Evolutionary conservation across 2,888 invertebrate species (phyloP).

Genomic region (Orthosia incerta): DNA sequence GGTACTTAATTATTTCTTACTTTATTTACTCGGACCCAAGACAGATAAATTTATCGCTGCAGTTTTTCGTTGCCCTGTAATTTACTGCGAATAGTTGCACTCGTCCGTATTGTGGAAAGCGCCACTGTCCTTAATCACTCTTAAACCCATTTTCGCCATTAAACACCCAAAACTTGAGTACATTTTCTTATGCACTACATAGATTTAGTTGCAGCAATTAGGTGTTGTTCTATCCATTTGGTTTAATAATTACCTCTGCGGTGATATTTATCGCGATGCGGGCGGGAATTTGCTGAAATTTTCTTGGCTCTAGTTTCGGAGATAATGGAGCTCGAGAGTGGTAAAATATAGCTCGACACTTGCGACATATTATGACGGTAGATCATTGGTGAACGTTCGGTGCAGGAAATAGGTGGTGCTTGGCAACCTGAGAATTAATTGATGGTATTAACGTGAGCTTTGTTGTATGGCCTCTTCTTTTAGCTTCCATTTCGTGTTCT

Average conservation of each 20-base stretch:
- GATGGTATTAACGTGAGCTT: slow-evolving; percentile 31
- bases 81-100: slow-evolving; percentile 49
- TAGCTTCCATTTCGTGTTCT: background rate
- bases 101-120: slow-evolving; percentile 24
- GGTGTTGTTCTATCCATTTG: slow-evolving; percentile 62
- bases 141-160: slow-evolving; percentile 51
- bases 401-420: slow-evolving; percentile 49
- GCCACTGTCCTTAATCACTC: slow-evolving; percentile 45
- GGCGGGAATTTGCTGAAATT: slow-evolving; percentile 59
- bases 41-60: slow-evolving; percentile 63
- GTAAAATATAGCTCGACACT: slow-evolving; percentile 66
- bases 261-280: slow-evolving; percentile 61
- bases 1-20: slow-evolving; percentile 59
- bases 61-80: slow-evolving; percentile 61
- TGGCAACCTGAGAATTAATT: slow-evolving; percentile 62
- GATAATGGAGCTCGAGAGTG: slow-evolving; percentile 68
- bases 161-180: slow-evolving; percentile 49
- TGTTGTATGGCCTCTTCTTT: slow-evolving; percentile 21
- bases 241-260: slow-evolving; percentile 66
- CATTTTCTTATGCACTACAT: slow-evolving; percentile 63
- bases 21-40: slow-evolving; percentile 54
- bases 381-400: slow-evolving; percentile 57
- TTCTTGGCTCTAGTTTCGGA: slow-evolving; percentile 68
- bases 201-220: slow-evolving; percentile 73
- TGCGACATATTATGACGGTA: slow-evolving; percentile 65